Evolutionary conservation across 1,140 invertebrate species (phyloP).

Genomic region (Zaprionus tsacasi): DNA sequence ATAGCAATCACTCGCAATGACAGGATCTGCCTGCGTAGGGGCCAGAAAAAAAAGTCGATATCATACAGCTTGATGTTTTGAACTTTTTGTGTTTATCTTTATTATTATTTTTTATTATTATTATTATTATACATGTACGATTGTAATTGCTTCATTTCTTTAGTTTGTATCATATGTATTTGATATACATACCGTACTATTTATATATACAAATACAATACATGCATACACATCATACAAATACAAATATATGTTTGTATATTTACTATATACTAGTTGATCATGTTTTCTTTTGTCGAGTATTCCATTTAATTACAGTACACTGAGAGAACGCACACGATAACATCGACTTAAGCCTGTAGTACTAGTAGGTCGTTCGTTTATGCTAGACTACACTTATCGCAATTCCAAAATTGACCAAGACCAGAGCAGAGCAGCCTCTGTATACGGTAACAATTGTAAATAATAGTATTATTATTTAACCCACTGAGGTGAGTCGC

Average conservation of each 20-base stretch:
- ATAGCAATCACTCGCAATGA: constrained; percentile 71
- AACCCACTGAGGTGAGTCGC: neutral
- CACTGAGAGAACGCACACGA: constrained; percentile 61
- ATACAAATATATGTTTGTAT: constrained; percentile 47
- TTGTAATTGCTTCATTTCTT: constrained; percentile 82
- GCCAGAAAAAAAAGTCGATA: constrained; percentile 44
- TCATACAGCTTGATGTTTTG: constrained; percentile 55
- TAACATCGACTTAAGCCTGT: constrained; percentile 63
- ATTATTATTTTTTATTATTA: constrained; percentile 62
- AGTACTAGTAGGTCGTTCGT: constrained; percentile 5
- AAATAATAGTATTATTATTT: neutral
- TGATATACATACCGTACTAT: constrained; percentile 60
- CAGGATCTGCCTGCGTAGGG: constrained; percentile 39
- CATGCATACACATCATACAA: constrained; percentile 47
- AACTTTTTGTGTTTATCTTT: constrained; percentile 68
- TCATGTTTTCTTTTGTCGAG: neutral
- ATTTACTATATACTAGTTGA: neutral
- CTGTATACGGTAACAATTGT: constrained; percentile 14
- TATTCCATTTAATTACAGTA: constrained; percentile 48
- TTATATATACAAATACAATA: constrained; percentile 65
- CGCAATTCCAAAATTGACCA: constrained; percentile 69
- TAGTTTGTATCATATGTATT: constrained; percentile 74
- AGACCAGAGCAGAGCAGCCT: constrained; percentile 38
- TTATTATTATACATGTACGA: constrained; percentile 63
- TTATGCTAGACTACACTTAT: constrained; percentile 35